phyloP scores from a whole-genome alignment of 2,888 invertebrate species.

The Smittia sp. region DNA sequence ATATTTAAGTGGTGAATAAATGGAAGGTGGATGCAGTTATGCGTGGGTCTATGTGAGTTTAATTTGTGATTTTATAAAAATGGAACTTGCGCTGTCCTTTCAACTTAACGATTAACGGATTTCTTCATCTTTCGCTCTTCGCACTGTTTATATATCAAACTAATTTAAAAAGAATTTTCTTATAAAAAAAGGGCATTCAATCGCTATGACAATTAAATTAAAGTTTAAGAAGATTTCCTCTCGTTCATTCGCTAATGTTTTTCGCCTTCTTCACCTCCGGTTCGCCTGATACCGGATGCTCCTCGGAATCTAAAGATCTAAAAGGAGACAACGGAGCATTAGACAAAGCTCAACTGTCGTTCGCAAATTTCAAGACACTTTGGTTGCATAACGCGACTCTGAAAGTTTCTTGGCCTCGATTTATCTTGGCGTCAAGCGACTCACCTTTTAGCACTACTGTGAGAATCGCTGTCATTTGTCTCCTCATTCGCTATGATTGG shows the following conservation, averaged over 20 bases:
- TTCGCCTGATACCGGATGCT: neutral
- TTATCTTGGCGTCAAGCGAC: neutral
- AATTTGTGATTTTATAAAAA: constrained; percentile 12
- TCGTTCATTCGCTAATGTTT: neutral
- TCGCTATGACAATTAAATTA: too few species aligned
- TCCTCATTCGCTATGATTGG: constrained; percentile 49
- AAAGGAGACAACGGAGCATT: too few species aligned
- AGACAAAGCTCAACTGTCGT: too few species aligned
- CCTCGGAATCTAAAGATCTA: neutral
- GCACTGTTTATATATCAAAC: too few species aligned
- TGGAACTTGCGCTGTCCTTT: neutral
- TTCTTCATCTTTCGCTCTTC: too few species aligned
- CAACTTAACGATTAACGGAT: too few species aligned
- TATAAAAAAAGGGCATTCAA: too few species aligned
- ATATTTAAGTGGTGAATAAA: neutral
- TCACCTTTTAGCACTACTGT: constrained; percentile 46
- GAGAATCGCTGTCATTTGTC: constrained; percentile 47
- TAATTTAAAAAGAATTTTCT: too few species aligned
- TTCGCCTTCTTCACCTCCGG: neutral
- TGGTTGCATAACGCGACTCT: too few species aligned
- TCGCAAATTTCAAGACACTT: too few species aligned
- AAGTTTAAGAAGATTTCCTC: too few species aligned
- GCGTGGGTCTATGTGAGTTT: constrained; percentile 2
- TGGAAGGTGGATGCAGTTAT: neutral
- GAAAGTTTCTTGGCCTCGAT: too few species aligned